Evolutionary conservation across 2,888 invertebrate species (phyloP), one percentile per base, ranked within the genome.

Genomic region (Athalia rosae): DNA sequence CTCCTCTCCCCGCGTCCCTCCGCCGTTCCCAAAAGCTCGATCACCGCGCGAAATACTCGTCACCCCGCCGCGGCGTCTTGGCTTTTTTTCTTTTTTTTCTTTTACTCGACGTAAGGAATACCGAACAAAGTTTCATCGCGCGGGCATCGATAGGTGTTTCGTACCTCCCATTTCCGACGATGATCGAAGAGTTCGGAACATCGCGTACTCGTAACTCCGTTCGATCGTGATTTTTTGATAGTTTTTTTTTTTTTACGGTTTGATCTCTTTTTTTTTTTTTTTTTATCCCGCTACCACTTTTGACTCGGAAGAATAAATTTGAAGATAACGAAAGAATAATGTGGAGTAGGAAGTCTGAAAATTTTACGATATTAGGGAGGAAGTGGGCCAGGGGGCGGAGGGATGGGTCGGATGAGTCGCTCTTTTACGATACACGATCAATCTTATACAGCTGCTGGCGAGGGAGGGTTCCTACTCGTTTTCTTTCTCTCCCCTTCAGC

Each of bases 91-190:
- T 2, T 28, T 28, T 28, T 28, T 2, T 28, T 28, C n/a, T n/a
- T 28, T 2, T 28, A 28, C 64, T 62, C 62, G 82, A 83, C 81
- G 78, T 79, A n/a, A n/a, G n/a, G n/a, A n/a, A n/a, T n/a, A 28
- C 28, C 2, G 28, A 28, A 28, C 81, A 79, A 43, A 81, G 85
- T 84, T 84, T 82, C 81, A 80, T 79, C 50, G 77, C 79, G 78
- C 79, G 77, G 79, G 78, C 79, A 81, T 83, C 82, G 84, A 84
- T 85, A 85, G 83, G 83, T 85, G 83, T 84, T 84, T 85, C 83
- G 82, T 83, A 79, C 81, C 43, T 28, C 28, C 9, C n/a, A 4
- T 58, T 58, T 69, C 15, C 56, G 80, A 77, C 81, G 79, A 79
- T 28, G 56, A 58, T 45, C 58, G 43, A 11, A 53, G n/a, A 53